These are phyloP conservation scores for Idris sp. DNA, from an alignment of 1,140 invertebrate species.

Conservation along the genomic window DNA sequence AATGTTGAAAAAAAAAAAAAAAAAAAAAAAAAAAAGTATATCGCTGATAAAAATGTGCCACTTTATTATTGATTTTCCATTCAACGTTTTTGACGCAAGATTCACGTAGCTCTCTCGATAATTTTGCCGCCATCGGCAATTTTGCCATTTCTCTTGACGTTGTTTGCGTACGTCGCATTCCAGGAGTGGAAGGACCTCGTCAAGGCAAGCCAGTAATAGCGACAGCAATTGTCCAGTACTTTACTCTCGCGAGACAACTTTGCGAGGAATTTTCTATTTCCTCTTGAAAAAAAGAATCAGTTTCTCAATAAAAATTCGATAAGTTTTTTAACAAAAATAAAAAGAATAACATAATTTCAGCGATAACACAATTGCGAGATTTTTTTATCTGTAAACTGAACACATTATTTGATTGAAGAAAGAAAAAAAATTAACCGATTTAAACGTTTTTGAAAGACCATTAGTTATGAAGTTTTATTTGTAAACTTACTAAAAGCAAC, in stretches of 20 bases:
- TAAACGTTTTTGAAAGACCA: too few relatives aligned
- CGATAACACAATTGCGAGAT: too few relatives aligned
- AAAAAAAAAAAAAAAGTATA: constrained; percentile 8
- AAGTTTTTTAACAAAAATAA: too few relatives aligned
- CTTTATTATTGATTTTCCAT: constrained; percentile 49
- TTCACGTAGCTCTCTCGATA: constrained; percentile 20
- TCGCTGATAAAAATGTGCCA: constrained; percentile 7
- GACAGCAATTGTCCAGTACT: constrained; percentile 62
- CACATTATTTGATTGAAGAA: too few relatives aligned
- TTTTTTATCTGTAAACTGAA: too few relatives aligned
- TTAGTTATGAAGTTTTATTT: too few relatives aligned
- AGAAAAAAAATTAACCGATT: too few relatives aligned
- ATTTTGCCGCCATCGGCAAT: constrained; percentile 41
- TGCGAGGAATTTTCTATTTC: constrained; percentile 39
- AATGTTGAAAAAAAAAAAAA: too few relatives aligned
- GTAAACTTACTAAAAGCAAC: too few relatives aligned
- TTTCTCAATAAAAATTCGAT: too few relatives aligned
- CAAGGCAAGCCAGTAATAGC: constrained; percentile 75
- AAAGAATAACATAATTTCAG: too few relatives aligned
- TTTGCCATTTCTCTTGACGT: constrained; percentile 38
- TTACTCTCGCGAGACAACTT: constrained; percentile 48
- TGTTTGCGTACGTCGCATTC: constrained; percentile 51
- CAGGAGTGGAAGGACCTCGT: constrained; percentile 77
- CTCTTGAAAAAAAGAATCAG: too few relatives aligned
- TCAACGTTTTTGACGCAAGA: constrained; percentile 24